Conservation (phyloP, 2,797 vertebrate species). For the Acipenser transmontanus region DNA sequence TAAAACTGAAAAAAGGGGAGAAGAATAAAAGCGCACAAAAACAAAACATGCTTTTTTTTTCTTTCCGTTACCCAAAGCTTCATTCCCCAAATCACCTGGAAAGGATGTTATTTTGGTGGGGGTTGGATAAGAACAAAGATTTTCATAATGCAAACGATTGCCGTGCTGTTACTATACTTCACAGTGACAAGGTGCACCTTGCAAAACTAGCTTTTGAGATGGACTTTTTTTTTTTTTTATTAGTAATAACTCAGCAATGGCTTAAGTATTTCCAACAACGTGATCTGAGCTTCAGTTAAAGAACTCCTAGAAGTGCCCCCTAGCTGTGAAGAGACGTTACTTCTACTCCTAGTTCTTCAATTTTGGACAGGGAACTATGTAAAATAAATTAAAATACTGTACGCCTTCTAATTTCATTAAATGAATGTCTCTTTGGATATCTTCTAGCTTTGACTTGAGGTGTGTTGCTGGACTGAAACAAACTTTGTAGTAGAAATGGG, state of each 20-base stretch:
- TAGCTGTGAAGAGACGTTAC: too few relatives aligned
- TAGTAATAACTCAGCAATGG: neutral
- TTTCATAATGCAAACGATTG: neutral
- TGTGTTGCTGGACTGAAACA: too few relatives aligned
- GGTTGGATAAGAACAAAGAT: conserved; percentile 11
- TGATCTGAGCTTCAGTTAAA: neutral
- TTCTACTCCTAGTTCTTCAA: too few relatives aligned
- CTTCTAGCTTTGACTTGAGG: too few relatives aligned
- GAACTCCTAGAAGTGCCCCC: too few relatives aligned
- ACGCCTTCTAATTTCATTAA: too few relatives aligned
- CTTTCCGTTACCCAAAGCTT: conserved; percentile 28
- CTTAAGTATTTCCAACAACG: neutral
- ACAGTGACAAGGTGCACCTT: neutral
- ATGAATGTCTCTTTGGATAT: too few relatives aligned
- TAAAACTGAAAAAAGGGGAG: conserved; percentile 84
- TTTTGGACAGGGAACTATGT: too few relatives aligned
- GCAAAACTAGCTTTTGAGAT: neutral
- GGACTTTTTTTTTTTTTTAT: neutral
- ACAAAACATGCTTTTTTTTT: conserved; percentile 67
- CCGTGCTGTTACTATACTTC: conserved; percentile 9
- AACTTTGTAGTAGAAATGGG: too few relatives aligned
- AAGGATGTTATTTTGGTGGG: conserved; percentile 11
- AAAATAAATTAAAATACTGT: too few relatives aligned
- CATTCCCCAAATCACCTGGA: conserved; percentile 42
- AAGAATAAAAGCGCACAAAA: conserved; percentile 69